Base-by-base conservation (phyloP, 2,888 invertebrate genomes). In the Melieria crassipennis region DNA sequence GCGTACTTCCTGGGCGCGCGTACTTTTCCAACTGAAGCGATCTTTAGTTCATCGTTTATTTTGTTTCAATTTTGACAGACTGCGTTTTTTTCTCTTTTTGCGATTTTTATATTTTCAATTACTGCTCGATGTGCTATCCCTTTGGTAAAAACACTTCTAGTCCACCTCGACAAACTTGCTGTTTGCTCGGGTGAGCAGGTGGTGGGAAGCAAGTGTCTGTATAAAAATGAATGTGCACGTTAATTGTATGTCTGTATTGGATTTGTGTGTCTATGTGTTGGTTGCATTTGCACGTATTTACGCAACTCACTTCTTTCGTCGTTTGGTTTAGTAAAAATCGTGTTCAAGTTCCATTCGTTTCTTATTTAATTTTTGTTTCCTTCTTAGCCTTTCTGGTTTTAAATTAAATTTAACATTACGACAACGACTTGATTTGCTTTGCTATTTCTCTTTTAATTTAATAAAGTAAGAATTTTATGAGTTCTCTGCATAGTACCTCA, bases 401-500 rank as follows among this genome's bases (percentile, higher is more conserved):
- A 69, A 69, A 67, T 67, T 67, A 66, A 10, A 71, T 66, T 71
- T 71, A 62, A 68, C 67, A 71, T 64, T 71, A 62, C 64, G 67
- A 52, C 58, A 67, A 68, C 71, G 62, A 66, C 70, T 60, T 56
- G 16, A 61, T 69, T 62, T 42, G 5, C 62, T 57, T 45, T 55
- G 16, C n/a, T 70, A 60, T 70, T 70, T 65, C 55, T 65, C 43
- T 70, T 72, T 81, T 78, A 79, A 79, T 80, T 79, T 79, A 80
- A 79, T 81, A 81, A 81, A 81, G 81, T 82, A 81, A 81, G 75
- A 75, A 79, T 72, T 78, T 76, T 77, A 78, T 76, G 75, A 65
- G 9, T 48, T n/a, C 43, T 45, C 13, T 16, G 13, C 66, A 56
- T 66, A 5, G 16, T 66, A 30, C 57, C 45, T 3, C 56, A 55